Base-by-base conservation (phyloP, 2,888 invertebrate genomes). In the Melanargia galathea region DNA sequence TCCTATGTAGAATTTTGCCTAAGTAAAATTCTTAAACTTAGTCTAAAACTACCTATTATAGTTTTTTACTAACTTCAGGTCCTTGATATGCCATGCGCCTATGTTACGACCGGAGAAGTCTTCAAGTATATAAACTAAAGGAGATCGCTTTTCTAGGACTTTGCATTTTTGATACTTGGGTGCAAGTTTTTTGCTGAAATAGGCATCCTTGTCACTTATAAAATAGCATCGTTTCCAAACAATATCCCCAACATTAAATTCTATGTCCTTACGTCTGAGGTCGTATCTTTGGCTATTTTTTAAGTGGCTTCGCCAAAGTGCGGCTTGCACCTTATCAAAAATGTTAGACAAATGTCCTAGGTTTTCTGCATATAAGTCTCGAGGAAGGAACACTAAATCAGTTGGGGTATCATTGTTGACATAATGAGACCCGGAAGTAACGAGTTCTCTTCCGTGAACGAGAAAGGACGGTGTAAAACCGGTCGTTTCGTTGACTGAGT, bases 401-500 rank as follows among this genome's bases (percentile, higher is more conserved):
- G 20, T 24, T 13, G 18, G 22, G 13, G 8, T 49, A 24, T 49
- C 49, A 22, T 18, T 30, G 16, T 71, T 64, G 8, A 40, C 11
- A 43, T 66, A 63, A 26, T 62, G 60, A 11, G 63, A 58, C 13
- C 55, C 68, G 48, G 63, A 62, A 1, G 52, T 13, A 8, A 73
- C 70, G 1, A 70, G 46, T 55, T 73, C 70, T 4, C 70, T 48
- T 5, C 68, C 70, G 46, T 51, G 55, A 5, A 70, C 70, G 1
- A 73, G 24, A 22, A 70, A 71, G 0, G 62, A 33, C 2, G 71
- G 70, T 1, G 70, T 70, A 35, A 38, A 71, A 13, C 68, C 65
- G 0, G 73, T 74, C 0, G 54, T 51, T 20, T 74, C 72, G 58
- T 70, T 73, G 0, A 70, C 71, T 0, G 71, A 66, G 8, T 16